Base-by-base conservation (phyloP, 2,888 invertebrate genomes). In the Cremastinae sp. region DNA sequence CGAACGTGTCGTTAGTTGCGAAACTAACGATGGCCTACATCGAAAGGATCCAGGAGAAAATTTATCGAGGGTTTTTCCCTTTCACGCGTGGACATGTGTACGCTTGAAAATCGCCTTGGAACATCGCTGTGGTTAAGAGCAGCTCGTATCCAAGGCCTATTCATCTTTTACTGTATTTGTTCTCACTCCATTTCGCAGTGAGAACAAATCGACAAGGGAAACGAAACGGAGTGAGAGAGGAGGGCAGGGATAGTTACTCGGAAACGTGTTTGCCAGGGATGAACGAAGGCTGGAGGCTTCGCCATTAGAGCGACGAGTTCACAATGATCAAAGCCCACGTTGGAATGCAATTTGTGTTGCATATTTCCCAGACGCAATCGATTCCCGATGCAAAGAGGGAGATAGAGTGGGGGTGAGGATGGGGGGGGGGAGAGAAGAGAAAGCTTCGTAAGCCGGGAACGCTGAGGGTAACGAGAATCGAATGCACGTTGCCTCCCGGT, bases 301-400 rank as follows among this genome's bases (percentile, higher is more conserved):
- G 75, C 73, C 74, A 80, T 83, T 81, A 83, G 80, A 76, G 68
- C 69, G 59, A 58, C 74, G 73, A 82, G 79, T 82, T 78, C 78
- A 73, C 74, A 47, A 71, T 78, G 84, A 84, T 83, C 83, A 80
- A 81, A 83, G 81, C 77, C 74, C 58, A 72, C 36, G 61, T 51
- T 74, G 81, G 82, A 84, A 83, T 81, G 83, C 85, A 87, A 87
- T 86, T 86, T 83, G 83, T 81, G 85, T 86, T 84, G 85, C 85
- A 87, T 86, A 85, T 85, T 85, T 85, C 82, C 81, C 73, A 75
- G 80, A 77, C 78, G 80, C 81, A 81, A 84, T 85, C 84, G 84
- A 86, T 84, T 81, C 81, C 53, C 78, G 77, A 72, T 74, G 69
- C 64, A 79, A 59, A 65, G 58, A 47, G 34, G 64, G 66, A 49